These are phyloP conservation scores for Molossus molossus DNA, from an alignment of 2,797 vertebrate species.

Conservation along the genomic window DNA sequence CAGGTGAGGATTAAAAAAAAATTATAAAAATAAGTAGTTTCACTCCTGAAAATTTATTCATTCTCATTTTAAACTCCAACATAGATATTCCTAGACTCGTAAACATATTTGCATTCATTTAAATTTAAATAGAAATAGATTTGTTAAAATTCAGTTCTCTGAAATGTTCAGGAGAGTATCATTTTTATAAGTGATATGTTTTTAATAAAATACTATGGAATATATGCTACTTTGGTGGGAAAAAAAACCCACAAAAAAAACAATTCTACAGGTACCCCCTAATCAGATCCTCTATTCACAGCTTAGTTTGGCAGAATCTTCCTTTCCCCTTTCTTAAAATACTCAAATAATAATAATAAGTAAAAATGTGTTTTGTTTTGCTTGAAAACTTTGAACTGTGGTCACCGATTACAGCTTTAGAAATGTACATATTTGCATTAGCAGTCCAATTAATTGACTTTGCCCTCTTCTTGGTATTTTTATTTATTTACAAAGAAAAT, in stretches of 20 bases:
- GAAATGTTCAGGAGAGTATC: constrained; percentile 79
- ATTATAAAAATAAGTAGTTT: constrained; percentile 82
- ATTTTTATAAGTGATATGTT: constrained; percentile 80
- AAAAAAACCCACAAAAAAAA: not conserved
- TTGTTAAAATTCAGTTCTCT: constrained; percentile 83
- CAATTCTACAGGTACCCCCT: not conserved
- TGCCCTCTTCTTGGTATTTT: not conserved
- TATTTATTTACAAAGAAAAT: constrained; percentile 39
- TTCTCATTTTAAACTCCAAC: constrained; percentile 86
- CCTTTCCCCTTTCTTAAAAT: not conserved
- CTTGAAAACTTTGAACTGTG: not conserved
- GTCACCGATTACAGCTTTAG: not conserved
- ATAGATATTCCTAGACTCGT: constrained; percentile 87
- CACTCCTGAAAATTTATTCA: constrained; percentile 87
- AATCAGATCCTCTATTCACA: not conserved
- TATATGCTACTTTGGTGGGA: constrained; percentile 19
- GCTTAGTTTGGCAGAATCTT: not conserved
- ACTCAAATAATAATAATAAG: not conserved
- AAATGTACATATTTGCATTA: not conserved
- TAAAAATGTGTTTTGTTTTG: not conserved
- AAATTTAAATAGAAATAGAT: constrained; percentile 86
- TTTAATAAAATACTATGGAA: constrained; percentile 71
- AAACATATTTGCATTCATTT: constrained; percentile 87
- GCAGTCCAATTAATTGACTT: not conserved
- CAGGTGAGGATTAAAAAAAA: too few relatives aligned